Evolutionary conservation across 2,797 vertebrate genomes (phyloP), one percentile per base, ranked within the genome.

Genomic region (Cercopithecus petaurista): DNA sequence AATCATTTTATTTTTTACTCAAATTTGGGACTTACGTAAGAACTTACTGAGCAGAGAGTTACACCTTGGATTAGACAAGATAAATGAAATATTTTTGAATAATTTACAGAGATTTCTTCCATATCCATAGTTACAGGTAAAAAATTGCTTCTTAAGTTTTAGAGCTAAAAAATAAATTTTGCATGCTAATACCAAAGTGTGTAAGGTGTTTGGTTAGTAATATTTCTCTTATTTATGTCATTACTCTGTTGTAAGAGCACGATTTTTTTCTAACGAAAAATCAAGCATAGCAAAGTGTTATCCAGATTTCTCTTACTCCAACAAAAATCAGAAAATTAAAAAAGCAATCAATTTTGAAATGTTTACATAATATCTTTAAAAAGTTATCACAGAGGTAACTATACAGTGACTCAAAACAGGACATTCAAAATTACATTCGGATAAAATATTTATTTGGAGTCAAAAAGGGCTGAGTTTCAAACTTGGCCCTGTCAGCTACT

Each of bases 241-340:
- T 36, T 88, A 55, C 19, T 52, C 46, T 87, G 17, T 59, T 50
- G 0, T 28, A 84, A 92, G 33, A 83, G 3, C 46, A 75, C 28
- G 72, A 43, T 79, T n/a, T 36, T 80, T 85, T 97, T 97, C 73
- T 59, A 96, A 57, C 79, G 77, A 91, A 86, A 88, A 2, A 90
- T 85, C 33, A 95, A 55, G 30, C 57, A 41, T 79, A n/a, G 4
- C 30, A 48, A 50, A 3, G 11, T 59, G 10, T 91, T 91, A 67
- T 17, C 1, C n/a, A 52, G 24, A 50, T 87, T 83, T 91, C 21
- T 89, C 30, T 96, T 61, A 94, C 14, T 43, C 5, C 41, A 88
- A 82, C 41, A 88, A 88, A 93, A 81, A 43, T 3, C 2, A 61
- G 57, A 93, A 88, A 50, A 92, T 75, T 2, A 82, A 82, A 92